phyloP scores from a whole-genome alignment of 2,797 vertebrate species.

The Manis pentadactyla region DNA sequence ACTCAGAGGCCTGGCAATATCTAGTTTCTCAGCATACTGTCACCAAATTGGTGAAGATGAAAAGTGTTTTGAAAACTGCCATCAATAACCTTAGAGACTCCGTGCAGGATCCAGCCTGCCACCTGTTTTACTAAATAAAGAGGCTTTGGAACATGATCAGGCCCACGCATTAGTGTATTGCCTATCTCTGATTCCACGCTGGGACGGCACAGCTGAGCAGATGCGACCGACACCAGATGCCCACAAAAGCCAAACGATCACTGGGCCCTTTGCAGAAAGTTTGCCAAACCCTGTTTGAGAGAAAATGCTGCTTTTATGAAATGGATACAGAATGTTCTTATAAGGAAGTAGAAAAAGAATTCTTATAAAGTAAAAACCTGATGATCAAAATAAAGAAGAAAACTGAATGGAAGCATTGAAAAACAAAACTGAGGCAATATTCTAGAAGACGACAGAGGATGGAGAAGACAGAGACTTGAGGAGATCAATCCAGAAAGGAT shows the following conservation, averaged over 20 bases:
- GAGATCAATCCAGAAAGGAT: background rate
- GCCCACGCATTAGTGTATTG: rapidly evolving
- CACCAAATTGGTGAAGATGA: background rate
- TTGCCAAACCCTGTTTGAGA: background rate
- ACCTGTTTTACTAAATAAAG: background rate
- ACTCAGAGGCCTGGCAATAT: background rate
- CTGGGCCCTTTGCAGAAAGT: background rate
- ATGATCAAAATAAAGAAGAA: background rate
- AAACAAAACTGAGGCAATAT: background rate
- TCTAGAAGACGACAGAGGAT: background rate
- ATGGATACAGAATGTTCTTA: background rate
- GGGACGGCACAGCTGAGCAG: background rate
- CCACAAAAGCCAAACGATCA: background rate
- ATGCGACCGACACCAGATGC: rapidly evolving
- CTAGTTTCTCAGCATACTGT: background rate
- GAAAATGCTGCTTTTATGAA: background rate
- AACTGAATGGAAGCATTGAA: background rate
- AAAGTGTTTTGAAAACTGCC: background rate
- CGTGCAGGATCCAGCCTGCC: too few species aligned
- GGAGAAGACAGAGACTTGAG: background rate
- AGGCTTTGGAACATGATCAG: rapidly evolving
- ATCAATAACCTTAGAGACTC: background rate
- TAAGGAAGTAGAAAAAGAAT: background rate
- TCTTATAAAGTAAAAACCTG: background rate
- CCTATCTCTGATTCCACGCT: background rate